These are phyloP conservation scores for Kryptolebias ocellatus DNA, from an alignment of 2,797 vertebrate genomes.

Conservation along the genomic window DNA sequence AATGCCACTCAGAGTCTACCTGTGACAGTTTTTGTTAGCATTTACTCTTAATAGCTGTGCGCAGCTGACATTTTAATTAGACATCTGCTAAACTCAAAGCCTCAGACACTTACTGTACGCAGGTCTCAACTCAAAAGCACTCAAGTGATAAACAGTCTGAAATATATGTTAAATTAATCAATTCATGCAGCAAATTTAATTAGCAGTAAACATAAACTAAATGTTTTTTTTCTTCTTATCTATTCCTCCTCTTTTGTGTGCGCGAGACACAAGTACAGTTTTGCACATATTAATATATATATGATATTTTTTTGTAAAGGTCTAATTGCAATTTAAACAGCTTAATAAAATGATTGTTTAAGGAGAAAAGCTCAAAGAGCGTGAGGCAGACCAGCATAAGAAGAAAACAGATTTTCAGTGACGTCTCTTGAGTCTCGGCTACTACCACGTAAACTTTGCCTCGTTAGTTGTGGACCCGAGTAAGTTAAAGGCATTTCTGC, in stretches of 20 bases:
- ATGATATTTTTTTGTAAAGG: not conserved
- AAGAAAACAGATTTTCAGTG: too few relatives aligned
- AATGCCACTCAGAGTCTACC: conserved; percentile 16
- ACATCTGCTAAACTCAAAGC: conserved; percentile 43
- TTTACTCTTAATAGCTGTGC: conserved; percentile 38
- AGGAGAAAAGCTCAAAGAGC: too few relatives aligned
- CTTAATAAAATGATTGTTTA: not conserved
- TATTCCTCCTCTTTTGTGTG: not conserved
- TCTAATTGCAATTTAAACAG: not conserved
- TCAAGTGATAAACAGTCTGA: conserved; percentile 41
- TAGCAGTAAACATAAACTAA: not conserved
- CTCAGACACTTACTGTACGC: conserved; percentile 34
- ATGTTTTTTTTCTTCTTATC: conserved; percentile 5
- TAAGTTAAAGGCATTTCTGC: too few relatives aligned
- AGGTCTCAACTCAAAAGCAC: conserved; percentile 54
- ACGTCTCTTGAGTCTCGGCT: too few relatives aligned
- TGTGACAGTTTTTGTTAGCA: conserved; percentile 21
- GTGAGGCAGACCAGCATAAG: too few relatives aligned
- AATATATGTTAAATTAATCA: conserved; percentile 32
- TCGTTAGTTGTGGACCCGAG: too few relatives aligned
- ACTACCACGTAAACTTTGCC: too few relatives aligned
- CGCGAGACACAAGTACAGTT: not conserved
- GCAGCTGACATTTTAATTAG: conserved; percentile 56
- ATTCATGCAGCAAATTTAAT: conserved; percentile 25
- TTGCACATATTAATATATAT: not conserved